Evolutionary conservation across 2,888 invertebrate species (phyloP).

Genomic region (Rhingia campestris): DNA sequence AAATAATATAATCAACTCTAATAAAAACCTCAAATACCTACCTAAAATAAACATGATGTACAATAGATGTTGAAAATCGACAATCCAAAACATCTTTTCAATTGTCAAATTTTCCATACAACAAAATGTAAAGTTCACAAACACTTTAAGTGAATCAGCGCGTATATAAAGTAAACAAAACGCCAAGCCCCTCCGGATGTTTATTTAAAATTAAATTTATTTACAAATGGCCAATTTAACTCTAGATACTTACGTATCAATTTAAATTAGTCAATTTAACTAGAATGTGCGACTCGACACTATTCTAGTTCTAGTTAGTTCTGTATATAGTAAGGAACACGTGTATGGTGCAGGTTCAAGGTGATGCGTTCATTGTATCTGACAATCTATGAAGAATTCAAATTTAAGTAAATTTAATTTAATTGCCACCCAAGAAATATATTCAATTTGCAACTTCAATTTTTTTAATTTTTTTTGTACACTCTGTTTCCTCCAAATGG

Average conservation of each 20-base stretch:
- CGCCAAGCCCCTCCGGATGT: conserved; percentile 49
- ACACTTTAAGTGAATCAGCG: background rate
- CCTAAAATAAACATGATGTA: too few relatives aligned
- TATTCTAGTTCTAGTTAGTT: conserved; percentile 20
- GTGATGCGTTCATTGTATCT: background rate
- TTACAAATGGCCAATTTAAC: background rate
- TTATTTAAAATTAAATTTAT: conserved; percentile 17
- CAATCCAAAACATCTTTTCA: background rate
- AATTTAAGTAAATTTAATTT: background rate
- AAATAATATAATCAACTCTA: too few relatives aligned
- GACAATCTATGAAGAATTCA: background rate
- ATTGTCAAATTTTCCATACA: background rate
- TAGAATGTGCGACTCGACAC: background rate
- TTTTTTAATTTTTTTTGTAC: too few relatives aligned
- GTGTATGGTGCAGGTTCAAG: conserved; percentile 33
- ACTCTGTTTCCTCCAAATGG: too few relatives aligned
- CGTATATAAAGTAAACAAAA: conserved; percentile 18
- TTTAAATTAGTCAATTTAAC: conserved; percentile 27
- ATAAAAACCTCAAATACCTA: too few relatives aligned
- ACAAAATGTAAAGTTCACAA: background rate
- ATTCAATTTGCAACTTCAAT: too few relatives aligned
- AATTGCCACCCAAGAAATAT: background rate
- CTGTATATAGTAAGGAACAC: background rate
- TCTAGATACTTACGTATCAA: background rate
- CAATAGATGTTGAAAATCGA: background rate